Base-by-base conservation (phyloP, 2,797 vertebrate species). In the Orestias chungarensis region DNA sequence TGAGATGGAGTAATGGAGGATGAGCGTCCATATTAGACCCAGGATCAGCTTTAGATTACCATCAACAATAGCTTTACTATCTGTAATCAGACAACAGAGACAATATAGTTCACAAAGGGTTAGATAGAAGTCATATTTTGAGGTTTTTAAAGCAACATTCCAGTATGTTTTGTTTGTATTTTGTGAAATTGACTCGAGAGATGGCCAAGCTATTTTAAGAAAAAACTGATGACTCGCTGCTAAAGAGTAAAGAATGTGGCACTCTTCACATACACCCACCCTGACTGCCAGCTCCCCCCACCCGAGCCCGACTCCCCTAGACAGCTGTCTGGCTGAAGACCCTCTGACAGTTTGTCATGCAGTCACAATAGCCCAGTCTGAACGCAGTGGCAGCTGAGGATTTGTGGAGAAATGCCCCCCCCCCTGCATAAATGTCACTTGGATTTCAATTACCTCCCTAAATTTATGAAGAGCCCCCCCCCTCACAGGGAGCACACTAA, bases 1-100 rank as follows among this genome's bases (percentile, higher is more conserved):
- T 50, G 97, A 99, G 88, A 99, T 99, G 82, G 97, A 99, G 73
- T 98, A 99, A 90, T 99, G 97, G n/a, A 99, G 95, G 89, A 99
- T 99, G 73, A 98, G 95, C 0, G 97, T 99, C 97, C 97, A 99
- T 87, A 99, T 95, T 66, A 99, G 90, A 64, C 97, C 97, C 84
- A 98, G 93, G 83, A 99, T 98, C 85, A 98, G 95, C 93, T 99
- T 99, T 85, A 98, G 93, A 91, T 98, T 98, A 61, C 97, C 97
- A 31, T 98, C 97, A 79, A 98, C 97, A 1, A 98, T 98, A 70
- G 97, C 97, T 86, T 98, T 98, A 91, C 96, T 97, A 87, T 99
- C 97, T 99, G 94, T 40, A 49, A 46, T 75, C 15, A 54, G 79
- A 87, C 27, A 86, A 67, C 0, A 57, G 67, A 71, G 68, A 83